Evolutionary conservation across 2,113 vertebrate genomes (phyloP).

Genomic region (Choloepus hoffmanni): DNA sequence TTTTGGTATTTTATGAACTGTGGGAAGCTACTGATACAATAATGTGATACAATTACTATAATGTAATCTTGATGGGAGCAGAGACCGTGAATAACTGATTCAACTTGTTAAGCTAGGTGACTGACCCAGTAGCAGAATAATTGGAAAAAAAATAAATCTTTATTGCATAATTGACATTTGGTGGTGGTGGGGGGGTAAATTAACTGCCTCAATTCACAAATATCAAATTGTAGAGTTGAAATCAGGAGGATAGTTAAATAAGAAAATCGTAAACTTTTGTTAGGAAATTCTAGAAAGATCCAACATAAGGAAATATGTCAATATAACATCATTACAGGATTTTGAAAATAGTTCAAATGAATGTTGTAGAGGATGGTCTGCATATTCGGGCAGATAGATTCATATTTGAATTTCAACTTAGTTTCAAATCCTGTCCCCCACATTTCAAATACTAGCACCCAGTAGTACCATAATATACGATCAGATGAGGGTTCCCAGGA

Average conservation of each 20-base stretch:
- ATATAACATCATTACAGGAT: not conserved
- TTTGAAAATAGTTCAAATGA: not conserved
- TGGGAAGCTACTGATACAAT: not conserved
- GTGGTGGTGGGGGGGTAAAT: not conserved
- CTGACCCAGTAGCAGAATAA: not conserved
- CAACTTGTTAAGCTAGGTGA: not conserved
- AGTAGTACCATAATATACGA: not conserved
- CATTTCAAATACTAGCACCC: not conserved
- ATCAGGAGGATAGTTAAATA: not conserved
- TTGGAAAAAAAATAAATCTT: not conserved
- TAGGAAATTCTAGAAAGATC: slow-evolving; percentile 23
- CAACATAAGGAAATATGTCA: not conserved
- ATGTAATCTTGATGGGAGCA: not conserved
- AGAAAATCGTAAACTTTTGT: not conserved
- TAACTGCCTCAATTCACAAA: not conserved
- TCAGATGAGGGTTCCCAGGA: not conserved
- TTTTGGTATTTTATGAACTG: not conserved
- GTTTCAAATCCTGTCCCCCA: not conserved
- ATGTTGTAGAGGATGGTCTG: not conserved
- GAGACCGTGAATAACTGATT: not conserved
- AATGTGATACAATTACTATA: not conserved
- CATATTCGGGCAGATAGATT: not conserved
- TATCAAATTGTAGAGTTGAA: not conserved
- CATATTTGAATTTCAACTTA: slow-evolving; percentile 10
- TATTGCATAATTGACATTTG: not conserved